These are phyloP conservation scores for Pegoplata infirma DNA, from an alignment of 2,888 invertebrate species.

Conservation along the genomic window DNA sequence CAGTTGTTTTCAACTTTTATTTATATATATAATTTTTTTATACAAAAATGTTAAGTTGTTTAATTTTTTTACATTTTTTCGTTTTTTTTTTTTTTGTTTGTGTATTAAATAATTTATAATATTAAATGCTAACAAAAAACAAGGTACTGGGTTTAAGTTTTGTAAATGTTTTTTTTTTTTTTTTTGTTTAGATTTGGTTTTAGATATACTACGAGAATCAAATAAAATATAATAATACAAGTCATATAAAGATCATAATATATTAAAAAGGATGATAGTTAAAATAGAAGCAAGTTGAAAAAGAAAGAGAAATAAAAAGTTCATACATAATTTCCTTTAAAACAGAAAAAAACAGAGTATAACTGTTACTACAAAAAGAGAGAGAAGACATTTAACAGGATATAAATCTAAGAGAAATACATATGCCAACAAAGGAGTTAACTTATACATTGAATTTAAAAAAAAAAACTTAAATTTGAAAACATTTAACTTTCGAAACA, in stretches of 20 bases:
- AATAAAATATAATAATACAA: slow-evolving; percentile 57
- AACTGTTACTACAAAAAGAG: not conserved
- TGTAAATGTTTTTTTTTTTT: slow-evolving; percentile 64
- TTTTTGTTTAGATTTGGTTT: slow-evolving; percentile 59
- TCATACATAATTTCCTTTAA: not conserved
- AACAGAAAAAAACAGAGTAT: not conserved
- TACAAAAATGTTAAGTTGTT: slow-evolving; percentile 32
- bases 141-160: slow-evolving; percentile 77
- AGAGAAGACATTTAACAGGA: no score
- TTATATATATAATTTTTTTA: slow-evolving; percentile 30
- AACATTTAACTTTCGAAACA: no score
- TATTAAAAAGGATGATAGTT: not conserved
- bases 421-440: no score
- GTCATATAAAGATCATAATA: slow-evolving; percentile 45
- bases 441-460: no score
- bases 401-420: no score
- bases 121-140: slow-evolving; percentile 69
- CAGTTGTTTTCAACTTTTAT: slow-evolving; percentile 53
- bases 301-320: not conserved
- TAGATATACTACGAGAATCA: slow-evolving; percentile 54
- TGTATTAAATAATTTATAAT: slow-evolving; percentile 61
- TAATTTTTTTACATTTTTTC: slow-evolving; percentile 15
- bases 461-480: no score
- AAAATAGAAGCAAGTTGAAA: not conserved
- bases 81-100: slow-evolving; percentile 27